phyloP scores from a whole-genome alignment of 1,140 invertebrate genomes.

The Steinernema feltiae region DNA sequence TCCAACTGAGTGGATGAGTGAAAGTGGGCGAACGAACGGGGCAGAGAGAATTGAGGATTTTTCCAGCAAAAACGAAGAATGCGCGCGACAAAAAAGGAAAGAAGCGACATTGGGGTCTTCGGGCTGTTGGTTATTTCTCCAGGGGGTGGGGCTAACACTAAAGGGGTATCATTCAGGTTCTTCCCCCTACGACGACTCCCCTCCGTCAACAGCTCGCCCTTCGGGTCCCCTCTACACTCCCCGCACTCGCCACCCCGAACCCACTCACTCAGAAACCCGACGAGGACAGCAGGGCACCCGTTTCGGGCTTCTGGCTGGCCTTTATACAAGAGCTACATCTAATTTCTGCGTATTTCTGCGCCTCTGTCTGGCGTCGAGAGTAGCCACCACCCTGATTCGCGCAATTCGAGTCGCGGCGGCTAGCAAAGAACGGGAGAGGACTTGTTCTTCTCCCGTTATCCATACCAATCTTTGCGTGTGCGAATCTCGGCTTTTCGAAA shows the following conservation, averaged over 20 bases:
- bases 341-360: background rate
- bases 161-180: slow-evolving; percentile 15
- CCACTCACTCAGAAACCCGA: background rate
- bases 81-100: background rate
- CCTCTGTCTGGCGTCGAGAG: background rate
- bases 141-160: background rate
- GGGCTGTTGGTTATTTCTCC: background rate
- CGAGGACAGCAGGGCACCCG: background rate
- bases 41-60: background rate
- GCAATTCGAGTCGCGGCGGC: background rate
- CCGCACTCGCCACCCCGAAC: slow-evolving; percentile 5
- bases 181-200: background rate
- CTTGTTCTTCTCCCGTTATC: background rate
- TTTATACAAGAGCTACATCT: too few species aligned
- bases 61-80: slow-evolving; percentile 4
- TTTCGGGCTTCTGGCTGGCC: too few species aligned
- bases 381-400: background rate
- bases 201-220: slow-evolving; percentile 14
- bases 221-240: background rate
- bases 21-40: background rate
- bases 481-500: background rate
- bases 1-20: background rate
- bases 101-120: background rate
- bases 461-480: background rate
- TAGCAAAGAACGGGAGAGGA: background rate